phyloP scores from a whole-genome alignment of 2,113 vertebrate species.

The Tenebrosternarchus preto region DNA sequence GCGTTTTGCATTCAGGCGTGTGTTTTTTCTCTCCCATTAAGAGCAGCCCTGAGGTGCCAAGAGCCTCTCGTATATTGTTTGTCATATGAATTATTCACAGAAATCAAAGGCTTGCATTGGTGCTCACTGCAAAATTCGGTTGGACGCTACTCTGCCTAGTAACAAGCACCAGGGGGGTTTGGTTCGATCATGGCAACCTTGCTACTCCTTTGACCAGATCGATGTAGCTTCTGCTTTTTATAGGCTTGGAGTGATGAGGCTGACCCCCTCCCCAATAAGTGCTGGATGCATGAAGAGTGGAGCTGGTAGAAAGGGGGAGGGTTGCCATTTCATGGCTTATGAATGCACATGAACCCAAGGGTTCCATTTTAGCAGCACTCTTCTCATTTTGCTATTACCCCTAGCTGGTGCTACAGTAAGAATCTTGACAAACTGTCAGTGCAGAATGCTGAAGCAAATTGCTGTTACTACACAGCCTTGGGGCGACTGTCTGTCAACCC shows the following conservation, averaged over 20 bases:
- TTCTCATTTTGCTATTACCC: neutral
- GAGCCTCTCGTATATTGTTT: neutral
- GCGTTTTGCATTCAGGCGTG: too few species aligned
- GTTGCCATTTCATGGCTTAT: neutral
- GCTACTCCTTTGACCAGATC: conserved; percentile 20
- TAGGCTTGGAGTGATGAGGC: neutral
- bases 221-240: neutral
- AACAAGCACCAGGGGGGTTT: conserved; percentile 11
- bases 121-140: conserved; percentile 3
- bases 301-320: neutral
- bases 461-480: neutral
- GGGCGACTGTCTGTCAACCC: neutral
- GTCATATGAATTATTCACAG: conserved; percentile 32
- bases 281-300: neutral
- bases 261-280: neutral
- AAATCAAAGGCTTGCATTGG: conserved; percentile 13
- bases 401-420: neutral
- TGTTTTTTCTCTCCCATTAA: neutral
- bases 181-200: conserved; percentile 2
- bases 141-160: conserved; percentile 34
- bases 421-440: too few species aligned
- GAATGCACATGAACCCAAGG: neutral
- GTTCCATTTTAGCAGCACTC: neutral
- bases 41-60: conserved; percentile 11
- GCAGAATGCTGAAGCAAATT: too few species aligned